Conservation (phyloP, 2,888 invertebrate genomes). For the Tiliacea aurago region DNA sequence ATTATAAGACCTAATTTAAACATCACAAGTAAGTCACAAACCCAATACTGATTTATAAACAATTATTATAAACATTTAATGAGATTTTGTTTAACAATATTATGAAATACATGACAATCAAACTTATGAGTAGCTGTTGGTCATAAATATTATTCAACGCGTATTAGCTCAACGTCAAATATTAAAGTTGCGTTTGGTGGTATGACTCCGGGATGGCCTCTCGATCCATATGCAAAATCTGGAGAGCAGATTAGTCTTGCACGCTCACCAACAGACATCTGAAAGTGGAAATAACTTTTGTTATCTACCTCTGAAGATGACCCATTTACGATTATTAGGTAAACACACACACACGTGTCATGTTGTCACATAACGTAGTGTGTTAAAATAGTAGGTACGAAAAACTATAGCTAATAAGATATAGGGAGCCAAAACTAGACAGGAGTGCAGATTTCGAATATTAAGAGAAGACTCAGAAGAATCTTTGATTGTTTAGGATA, state of each 20-base stretch:
- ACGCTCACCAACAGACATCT: conserved; percentile 98
- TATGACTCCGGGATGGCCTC: conserved; percentile 98
- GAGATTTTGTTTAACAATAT: conserved; percentile 55
- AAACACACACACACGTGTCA: too few relatives aligned
- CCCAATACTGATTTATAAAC: conserved; percentile 65
- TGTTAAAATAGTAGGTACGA: neutral
- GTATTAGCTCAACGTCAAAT: conserved; percentile 98
- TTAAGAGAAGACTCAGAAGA: neutral
- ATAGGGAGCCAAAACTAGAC: neutral
- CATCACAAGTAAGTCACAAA: conserved; percentile 64
- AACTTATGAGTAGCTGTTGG: conserved; percentile 11
- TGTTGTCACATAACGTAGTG: too few relatives aligned
- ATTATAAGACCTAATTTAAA: conserved; percentile 30
- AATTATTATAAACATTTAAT: conserved; percentile 58
- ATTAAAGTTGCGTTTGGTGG: conserved; percentile 98
- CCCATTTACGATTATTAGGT: too few relatives aligned
- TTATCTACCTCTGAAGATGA: neutral
- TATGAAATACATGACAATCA: conserved; percentile 32
- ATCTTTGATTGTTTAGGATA: neutral
- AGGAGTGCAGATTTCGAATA: neutral
- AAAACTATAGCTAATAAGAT: neutral
- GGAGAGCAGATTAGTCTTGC: conserved; percentile 98
- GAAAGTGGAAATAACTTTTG: conserved; percentile 55
- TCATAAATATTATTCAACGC: conserved; percentile 92
- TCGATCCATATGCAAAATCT: conserved; percentile 98